Percentiles rank a stretch among this genome's conserved stretches.
phyloP scores from a whole-genome alignment of 92 coral and sea anemone species.

The Muricea muricata region DNA sequence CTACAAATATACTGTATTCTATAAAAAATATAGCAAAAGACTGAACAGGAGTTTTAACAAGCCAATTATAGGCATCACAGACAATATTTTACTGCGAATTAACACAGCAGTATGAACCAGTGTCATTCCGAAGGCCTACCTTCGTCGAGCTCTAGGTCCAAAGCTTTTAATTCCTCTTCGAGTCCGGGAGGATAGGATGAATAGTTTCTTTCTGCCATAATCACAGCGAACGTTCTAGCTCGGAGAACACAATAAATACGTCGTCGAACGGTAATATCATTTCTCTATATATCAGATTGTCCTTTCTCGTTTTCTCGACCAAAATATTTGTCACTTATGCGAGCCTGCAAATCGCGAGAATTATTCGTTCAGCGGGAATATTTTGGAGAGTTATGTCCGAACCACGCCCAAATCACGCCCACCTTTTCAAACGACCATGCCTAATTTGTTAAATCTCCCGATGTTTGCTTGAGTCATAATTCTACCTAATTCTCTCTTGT shows the following conservation, averaged over 20 bases:
- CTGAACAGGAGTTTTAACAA: neutral
- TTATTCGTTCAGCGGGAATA: neutral
- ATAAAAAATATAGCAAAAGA: neutral
- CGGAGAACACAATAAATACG: neutral
- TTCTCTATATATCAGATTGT: neutral
- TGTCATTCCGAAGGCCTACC: slow-evolving; percentile 66
- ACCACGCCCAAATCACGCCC: no score
- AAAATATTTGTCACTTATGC: neutral
- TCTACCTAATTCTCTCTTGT: no score
- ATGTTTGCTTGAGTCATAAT: no score
- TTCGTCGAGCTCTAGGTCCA: slow-evolving; percentile 94
- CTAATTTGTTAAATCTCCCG: no score
- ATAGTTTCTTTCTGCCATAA: slow-evolving; percentile 33
- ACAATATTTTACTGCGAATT: neutral
- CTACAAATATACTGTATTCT: neutral
- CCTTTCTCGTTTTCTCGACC: neutral
- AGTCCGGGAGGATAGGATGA: slow-evolving; percentile 88
- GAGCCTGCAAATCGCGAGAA: neutral
- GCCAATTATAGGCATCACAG: neutral
- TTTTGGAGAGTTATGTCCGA: no score
- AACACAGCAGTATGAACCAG: neutral
- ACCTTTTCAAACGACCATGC: no score
- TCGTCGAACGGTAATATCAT: neutral
- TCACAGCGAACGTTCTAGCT: neutral
- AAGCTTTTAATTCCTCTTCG: slow-evolving; percentile 87